phyloP scores from a whole-genome alignment of 2,888 invertebrate species.

The Periphyllus acericola region DNA sequence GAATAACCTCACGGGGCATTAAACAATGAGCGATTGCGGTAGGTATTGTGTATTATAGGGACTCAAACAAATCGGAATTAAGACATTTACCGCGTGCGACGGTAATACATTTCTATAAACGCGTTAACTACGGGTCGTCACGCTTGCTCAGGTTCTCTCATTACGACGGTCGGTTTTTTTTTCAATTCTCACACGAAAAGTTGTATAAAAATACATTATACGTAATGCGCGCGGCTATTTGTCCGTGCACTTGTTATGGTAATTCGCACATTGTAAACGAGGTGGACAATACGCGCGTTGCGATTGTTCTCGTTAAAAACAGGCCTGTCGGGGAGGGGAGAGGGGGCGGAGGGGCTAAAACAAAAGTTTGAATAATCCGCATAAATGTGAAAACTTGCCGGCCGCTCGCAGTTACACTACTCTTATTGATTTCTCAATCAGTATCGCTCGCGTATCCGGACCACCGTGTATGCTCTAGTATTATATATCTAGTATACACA shows the following conservation, averaged over 20 bases:
- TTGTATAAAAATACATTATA: background rate
- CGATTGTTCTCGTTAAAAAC: background rate
- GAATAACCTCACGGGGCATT: background rate
- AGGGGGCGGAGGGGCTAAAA: too few species aligned
- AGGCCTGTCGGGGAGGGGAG: background rate
- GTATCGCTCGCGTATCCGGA: background rate
- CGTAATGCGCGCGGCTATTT: background rate
- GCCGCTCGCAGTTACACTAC: background rate
- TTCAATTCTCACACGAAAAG: background rate
- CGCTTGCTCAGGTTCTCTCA: background rate
- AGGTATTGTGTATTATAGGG: conserved; percentile 1
- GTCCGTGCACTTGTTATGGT: conserved; percentile 14
- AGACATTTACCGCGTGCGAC: background rate
- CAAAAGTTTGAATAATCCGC: background rate
- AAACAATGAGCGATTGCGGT: background rate
- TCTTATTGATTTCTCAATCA: background rate
- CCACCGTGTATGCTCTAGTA: too few species aligned
- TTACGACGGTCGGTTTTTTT: background rate
- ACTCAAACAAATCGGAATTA: conserved; percentile 33
- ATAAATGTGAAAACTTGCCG: background rate
- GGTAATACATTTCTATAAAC: background rate
- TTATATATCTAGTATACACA: too few species aligned
- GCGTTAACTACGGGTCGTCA: background rate
- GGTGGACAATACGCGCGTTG: background rate
- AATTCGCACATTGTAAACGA: conserved; percentile 1